Evolutionary conservation across 2,888 invertebrate species (phyloP), one percentile per base, ranked within the genome.

Genomic region (Imbricaverruca yamaguchii): DNA sequence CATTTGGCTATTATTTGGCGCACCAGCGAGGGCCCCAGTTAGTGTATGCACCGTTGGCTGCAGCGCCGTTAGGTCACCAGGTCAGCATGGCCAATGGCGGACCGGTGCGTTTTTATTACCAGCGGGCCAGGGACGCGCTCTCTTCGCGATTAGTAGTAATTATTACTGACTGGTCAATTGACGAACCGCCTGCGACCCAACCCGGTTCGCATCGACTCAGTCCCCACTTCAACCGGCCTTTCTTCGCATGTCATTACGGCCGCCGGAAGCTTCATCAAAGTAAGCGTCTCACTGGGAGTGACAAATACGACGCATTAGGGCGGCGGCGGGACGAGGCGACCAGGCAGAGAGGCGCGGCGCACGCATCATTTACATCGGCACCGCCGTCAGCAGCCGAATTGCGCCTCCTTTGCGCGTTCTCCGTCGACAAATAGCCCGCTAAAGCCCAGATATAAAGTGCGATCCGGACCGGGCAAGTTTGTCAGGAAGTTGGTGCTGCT

Each of bases 221-320:
- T 11, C 74, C 2, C 10, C 74, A 55, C 53, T 74, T 74, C 55
- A 8, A 55, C 21, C 21, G 53, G 53, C 21, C 55, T 55, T 53
- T 53, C 23, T 74, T 74, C 74, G 74, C 74, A 74, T 74, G 74
- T 74, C 74, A 74, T 74, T 74, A 74, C 74, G 15, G 18, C 55
- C 53, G 21, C 74, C 53, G 53, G 53, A 11, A 10, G 74, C 39
- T 9, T 15, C 18, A 39, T 39, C 39, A 39, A 39, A 7, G 39
- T 55, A 53, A 74, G 74, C 74, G 74, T 4, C 55, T 7, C 74
- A 23, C 74, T 23, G 53, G 21, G 10, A 74, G 74, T 74, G 74
- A 74, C 74, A 74, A 74, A 74, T 74, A 55, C 74, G 74, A 21
- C 55, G 74, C 74, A 74, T 74, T 74, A 74, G 74, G 74, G 55